phyloP scores from a whole-genome alignment of 2,888 invertebrate species.

The Ametastegia equiseti region DNA sequence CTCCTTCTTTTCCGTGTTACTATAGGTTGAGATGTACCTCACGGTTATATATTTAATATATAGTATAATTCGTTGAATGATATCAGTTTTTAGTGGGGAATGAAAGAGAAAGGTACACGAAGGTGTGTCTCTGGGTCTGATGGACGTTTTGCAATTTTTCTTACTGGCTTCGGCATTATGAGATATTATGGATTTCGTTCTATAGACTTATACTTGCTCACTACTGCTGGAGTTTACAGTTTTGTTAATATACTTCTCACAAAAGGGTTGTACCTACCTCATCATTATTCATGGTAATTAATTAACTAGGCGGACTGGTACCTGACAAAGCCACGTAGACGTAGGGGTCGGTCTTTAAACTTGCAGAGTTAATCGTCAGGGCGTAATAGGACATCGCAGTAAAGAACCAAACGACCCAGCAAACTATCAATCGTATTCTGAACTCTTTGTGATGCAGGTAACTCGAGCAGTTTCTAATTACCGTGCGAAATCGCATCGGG shows the following conservation, averaged over 20 bases:
- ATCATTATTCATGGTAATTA: conserved; percentile 34
- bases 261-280: conserved; percentile 3
- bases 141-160: background rate
- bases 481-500: background rate
- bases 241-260: conserved; percentile 2
- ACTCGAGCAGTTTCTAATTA: background rate
- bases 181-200: background rate
- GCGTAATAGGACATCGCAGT: conserved; percentile 65
- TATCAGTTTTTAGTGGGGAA: background rate
- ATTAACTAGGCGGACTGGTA: conserved; percentile 46
- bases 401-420: conserved; percentile 65
- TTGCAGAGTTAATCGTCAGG: conserved; percentile 74
- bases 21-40: too few relatives aligned
- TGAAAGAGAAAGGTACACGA: background rate
- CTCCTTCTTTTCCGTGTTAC: too few relatives aligned
- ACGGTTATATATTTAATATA: background rate
- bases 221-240: background rate
- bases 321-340: conserved; percentile 74
- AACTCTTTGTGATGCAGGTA: conserved; percentile 54
- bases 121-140: background rate
- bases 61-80: background rate
- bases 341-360: conserved; percentile 76
- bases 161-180: background rate
- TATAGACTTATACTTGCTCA: background rate
- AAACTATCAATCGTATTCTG: conserved; percentile 60